These are phyloP conservation scores for Brachionus sp. DNA, from an alignment of 1,140 invertebrate genomes.

Conservation along the genomic window DNA sequence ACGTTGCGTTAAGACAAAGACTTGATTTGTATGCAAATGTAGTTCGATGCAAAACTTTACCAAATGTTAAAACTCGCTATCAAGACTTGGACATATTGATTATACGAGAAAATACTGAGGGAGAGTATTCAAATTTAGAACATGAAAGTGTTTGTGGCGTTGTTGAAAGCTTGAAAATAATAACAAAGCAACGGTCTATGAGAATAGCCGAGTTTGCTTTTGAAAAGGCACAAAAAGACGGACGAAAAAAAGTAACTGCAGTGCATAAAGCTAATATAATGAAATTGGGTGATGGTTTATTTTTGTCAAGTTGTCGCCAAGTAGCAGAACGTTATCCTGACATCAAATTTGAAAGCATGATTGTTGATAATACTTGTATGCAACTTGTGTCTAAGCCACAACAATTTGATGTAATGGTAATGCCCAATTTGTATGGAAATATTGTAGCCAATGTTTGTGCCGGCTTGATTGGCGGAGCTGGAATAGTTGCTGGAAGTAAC, in stretches of 20 bases:
- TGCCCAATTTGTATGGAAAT: constrained; percentile 95
- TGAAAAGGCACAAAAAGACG: constrained; percentile 92
- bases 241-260: constrained; percentile 69
- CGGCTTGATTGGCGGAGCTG: constrained; percentile 65
- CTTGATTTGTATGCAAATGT: constrained; percentile 96
- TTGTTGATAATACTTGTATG: constrained; percentile 98
- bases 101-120: constrained; percentile 95
- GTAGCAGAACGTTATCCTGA: constrained; percentile 76
- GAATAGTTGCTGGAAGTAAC: constrained; percentile 41
- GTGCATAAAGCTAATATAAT: constrained; percentile 99
- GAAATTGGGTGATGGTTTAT: constrained; percentile 92
- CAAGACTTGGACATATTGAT: constrained; percentile 89
- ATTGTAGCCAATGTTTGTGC: constrained; percentile 94
- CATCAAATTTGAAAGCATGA: constrained; percentile 92
- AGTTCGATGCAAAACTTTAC: constrained; percentile 87
- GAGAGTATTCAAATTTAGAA: constrained; percentile 94
- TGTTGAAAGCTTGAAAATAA: constrained; percentile 85
- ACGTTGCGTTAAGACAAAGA: constrained; percentile 63
- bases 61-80: constrained; percentile 83
- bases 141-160: constrained; percentile 86
- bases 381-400: constrained; percentile 90
- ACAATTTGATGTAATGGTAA: constrained; percentile 97
- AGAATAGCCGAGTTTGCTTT: constrained; percentile 98
- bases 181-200: constrained; percentile 83
- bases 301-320: constrained; percentile 80